Conservation (phyloP, 2,113 vertebrate genomes). For the Tonatia bakeri region DNA sequence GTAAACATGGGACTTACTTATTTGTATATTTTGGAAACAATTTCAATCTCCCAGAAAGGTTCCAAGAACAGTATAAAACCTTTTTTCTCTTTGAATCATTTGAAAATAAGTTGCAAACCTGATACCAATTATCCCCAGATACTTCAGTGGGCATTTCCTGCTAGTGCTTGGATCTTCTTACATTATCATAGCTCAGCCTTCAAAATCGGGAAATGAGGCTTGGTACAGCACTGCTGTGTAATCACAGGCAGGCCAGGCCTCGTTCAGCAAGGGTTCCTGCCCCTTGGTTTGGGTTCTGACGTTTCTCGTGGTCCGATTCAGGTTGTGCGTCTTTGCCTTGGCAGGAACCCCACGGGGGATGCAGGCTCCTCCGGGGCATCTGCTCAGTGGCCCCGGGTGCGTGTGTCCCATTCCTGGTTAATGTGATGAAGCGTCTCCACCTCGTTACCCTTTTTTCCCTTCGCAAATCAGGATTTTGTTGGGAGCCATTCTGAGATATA, state of each 20-base stretch:
- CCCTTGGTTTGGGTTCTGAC: not conserved
- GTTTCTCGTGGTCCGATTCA: not conserved
- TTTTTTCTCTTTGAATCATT: not conserved
- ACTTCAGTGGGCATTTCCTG: not conserved
- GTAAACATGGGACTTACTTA: not conserved
- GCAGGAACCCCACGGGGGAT: not conserved
- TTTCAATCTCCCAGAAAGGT: not conserved
- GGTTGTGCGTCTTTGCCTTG: not conserved
- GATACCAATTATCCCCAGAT: not conserved
- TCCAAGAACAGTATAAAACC: not conserved
- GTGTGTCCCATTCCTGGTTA: not conserved
- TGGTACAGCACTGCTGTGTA: rapidly evolving
- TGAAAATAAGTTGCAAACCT: not conserved
- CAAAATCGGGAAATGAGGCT: not conserved
- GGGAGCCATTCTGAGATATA: not conserved
- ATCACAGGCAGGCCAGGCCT: not conserved
- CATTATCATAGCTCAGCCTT: not conserved
- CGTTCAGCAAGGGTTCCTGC: not conserved
- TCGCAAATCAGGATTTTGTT: not conserved
- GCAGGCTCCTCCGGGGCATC: not conserved
- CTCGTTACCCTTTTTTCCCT: not conserved
- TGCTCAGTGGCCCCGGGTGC: rapidly evolving
- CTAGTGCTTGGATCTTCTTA: not conserved
- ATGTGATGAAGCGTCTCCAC: not conserved
- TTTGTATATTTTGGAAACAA: not conserved